These are phyloP conservation scores for Pteronura brasiliensis DNA, from an alignment of 2,113 vertebrate genomes.

Conservation along the genomic window DNA sequence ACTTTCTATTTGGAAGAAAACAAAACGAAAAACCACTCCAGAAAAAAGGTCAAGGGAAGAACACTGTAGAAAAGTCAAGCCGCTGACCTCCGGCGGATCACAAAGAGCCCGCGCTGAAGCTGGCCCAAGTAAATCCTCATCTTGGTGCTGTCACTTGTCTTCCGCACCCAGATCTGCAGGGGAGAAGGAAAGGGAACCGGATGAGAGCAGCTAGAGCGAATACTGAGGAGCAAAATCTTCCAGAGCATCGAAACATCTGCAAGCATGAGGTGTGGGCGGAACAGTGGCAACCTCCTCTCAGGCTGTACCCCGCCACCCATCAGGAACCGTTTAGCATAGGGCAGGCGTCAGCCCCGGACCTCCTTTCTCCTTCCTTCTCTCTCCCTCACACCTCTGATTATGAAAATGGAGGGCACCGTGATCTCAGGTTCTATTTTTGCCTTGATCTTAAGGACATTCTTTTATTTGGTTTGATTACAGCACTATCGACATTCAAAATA, in stretches of 20 bases:
- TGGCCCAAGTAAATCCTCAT: constrained; percentile 99
- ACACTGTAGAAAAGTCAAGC: constrained; percentile 81
- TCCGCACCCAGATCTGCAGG: constrained; percentile 97
- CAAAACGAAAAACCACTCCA: constrained; percentile 65
- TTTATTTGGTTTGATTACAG: not conserved
- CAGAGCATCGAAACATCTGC: not conserved
- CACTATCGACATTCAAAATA: not conserved
- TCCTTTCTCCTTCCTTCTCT: not conserved
- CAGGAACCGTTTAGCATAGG: not conserved
- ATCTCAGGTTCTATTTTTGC: not conserved
- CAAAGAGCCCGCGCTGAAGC: constrained; percentile 96
- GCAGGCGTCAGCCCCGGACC: not conserved
- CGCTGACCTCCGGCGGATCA: constrained; percentile 96
- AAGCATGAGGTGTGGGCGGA: not conserved
- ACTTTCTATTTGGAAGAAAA: constrained; percentile 66
- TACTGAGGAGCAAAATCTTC: not conserved
- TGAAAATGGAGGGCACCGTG: not conserved
- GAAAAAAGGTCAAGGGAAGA: constrained; percentile 7
- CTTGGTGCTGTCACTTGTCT: constrained; percentile 99
- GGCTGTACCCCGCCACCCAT: not conserved
- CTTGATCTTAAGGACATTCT: not conserved
- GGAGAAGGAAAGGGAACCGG: not conserved
- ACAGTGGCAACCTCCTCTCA: not conserved
- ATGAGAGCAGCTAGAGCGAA: not conserved
- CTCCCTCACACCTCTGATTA: not conserved